Percentiles rank a stretch among this genome's conserved stretches.
phyloP scores from a whole-genome alignment of 2,113 vertebrate genomes.

The Dicaeum eximium region DNA sequence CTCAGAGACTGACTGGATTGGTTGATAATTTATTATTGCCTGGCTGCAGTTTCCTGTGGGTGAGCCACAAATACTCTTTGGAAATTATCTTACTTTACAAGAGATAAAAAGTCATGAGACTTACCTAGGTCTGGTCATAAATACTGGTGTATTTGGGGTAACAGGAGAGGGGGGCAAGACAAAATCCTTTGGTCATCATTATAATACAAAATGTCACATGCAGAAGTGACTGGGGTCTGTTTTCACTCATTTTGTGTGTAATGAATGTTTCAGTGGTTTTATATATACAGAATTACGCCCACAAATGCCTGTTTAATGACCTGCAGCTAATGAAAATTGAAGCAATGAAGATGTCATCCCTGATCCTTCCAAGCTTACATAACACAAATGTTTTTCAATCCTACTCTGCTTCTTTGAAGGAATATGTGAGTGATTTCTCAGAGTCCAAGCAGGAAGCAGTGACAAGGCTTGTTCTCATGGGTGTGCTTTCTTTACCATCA shows the following conservation, averaged over 20 bases:
- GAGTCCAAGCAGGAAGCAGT: neutral
- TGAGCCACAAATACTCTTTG: neutral
- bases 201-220: neutral
- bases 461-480: neutral
- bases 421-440: neutral
- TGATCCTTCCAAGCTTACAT: conserved; percentile 38
- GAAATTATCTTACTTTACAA: neutral
- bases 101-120: neutral
- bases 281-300: conserved; percentile 19
- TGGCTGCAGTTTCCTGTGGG: neutral
- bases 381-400: neutral
- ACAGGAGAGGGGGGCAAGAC: rapidly evolving
- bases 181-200: neutral
- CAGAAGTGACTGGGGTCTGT: neutral
- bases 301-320: conserved; percentile 61
- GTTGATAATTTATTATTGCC: neutral
- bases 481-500: neutral
- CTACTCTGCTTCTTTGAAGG: neutral
- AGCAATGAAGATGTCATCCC: conserved; percentile 49
- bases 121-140: neutral
- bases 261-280: conserved; percentile 58
- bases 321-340: conserved; percentile 64
- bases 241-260: neutral
- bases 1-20: neutral
- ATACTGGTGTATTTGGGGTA: neutral